Conservation (phyloP, 2,113 vertebrate species). For the Elachura formosa region DNA sequence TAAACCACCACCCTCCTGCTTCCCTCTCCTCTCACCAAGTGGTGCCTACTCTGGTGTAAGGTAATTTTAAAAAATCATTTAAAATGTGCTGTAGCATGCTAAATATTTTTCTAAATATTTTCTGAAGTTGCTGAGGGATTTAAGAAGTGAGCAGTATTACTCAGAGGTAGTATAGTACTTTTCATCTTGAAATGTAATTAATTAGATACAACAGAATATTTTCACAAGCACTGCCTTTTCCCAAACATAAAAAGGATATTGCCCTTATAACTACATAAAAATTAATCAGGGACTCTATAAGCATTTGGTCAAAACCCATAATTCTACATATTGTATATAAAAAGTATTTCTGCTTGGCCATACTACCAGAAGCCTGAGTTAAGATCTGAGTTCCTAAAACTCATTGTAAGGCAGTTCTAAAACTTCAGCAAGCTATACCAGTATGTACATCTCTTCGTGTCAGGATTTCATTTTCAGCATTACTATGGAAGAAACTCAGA, state of each 20-base stretch:
- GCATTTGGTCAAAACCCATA: neutral
- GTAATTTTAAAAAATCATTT: neutral
- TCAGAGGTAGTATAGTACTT: neutral
- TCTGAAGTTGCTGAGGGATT: neutral
- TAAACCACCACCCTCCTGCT: neutral
- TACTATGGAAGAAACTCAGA: neutral
- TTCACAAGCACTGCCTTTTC: neutral
- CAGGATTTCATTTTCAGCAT: neutral
- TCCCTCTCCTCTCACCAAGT: neutral
- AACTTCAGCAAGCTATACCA: neutral
- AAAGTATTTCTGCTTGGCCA: neutral
- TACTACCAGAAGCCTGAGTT: neutral
- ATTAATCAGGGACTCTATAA: neutral
- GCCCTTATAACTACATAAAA: neutral
- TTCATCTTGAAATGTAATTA: neutral
- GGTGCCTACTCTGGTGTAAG: neutral
- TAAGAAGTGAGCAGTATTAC: neutral
- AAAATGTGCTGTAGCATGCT: neutral
- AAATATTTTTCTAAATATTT: neutral
- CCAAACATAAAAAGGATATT: neutral
- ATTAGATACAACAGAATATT: neutral
- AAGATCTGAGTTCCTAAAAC: neutral
- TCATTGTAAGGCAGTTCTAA: neutral
- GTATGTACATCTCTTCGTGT: neutral
- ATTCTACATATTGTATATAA: rapidly evolving